phyloP scores from a whole-genome alignment of 2,888 invertebrate species.

The Lycia hirtaria region DNA sequence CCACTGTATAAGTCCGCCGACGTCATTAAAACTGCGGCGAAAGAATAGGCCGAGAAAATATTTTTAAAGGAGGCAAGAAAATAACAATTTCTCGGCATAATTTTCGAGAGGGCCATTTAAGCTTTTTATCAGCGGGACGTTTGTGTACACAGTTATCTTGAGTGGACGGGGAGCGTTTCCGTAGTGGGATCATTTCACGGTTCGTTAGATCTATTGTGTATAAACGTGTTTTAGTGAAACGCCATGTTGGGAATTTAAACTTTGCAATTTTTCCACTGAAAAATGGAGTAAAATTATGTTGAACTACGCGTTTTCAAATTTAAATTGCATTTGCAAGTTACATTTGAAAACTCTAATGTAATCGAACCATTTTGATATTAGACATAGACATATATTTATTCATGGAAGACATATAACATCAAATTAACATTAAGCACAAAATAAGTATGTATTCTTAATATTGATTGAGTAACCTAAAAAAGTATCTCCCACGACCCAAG shows the following conservation, averaged over 20 bases:
- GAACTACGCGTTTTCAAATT: not conserved
- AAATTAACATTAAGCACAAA: too few species aligned
- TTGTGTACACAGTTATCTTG: conserved; percentile 79
- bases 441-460: too few species aligned
- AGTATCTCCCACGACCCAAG: too few species aligned
- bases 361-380: too few species aligned
- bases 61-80: conserved; percentile 68
- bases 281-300: not conserved
- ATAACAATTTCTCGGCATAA: conserved; percentile 79
- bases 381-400: too few species aligned
- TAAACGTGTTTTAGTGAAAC: conserved; percentile 64
- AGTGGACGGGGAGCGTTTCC: conserved; percentile 68
- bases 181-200: conserved; percentile 77
- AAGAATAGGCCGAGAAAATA: conserved; percentile 66
- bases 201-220: conserved; percentile 77
- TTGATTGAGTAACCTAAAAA: too few species aligned
- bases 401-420: not conserved
- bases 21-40: conserved; percentile 63
- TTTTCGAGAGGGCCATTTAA: conserved; percentile 77
- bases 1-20: conserved; percentile 66
- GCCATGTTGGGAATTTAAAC: conserved; percentile 36
- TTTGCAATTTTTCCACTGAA: not conserved
- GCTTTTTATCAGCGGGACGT: conserved; percentile 79
- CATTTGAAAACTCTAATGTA: too few species aligned
- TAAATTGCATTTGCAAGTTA: too few species aligned